phyloP scores from a whole-genome alignment of 2,797 vertebrate species.

The Bovichtus diacanthus region DNA sequence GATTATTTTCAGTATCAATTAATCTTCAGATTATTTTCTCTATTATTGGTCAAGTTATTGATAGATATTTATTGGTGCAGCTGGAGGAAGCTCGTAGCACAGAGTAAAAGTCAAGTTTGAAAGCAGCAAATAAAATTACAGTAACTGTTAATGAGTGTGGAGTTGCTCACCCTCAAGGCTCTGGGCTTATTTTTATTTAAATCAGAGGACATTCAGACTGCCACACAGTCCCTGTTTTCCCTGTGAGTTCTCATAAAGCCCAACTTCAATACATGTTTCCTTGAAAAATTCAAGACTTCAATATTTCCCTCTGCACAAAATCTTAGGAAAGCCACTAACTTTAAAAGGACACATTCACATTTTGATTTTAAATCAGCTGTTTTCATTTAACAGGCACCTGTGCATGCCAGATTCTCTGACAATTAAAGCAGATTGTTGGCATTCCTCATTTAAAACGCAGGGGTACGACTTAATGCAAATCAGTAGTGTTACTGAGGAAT shows the following conservation, averaged over 20 bases:
- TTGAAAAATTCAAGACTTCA: not conserved
- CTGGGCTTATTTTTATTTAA: too few species aligned
- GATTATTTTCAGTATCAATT: not conserved
- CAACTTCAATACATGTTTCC: not conserved
- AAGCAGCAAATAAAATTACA: not conserved
- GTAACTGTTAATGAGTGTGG: conserved; percentile 23
- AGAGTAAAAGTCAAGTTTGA: not conserved
- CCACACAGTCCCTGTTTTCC: not conserved
- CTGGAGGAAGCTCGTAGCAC: conserved; percentile 19
- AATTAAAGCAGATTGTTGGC: conserved; percentile 25
- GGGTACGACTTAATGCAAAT: conserved; percentile 5
- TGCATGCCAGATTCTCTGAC: conserved; percentile 19
- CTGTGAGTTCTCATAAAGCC: not conserved
- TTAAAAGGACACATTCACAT: conserved; percentile 19
- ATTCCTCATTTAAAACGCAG: conserved; percentile 24
- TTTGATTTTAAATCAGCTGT: conserved; percentile 18
- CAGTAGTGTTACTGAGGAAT: conserved; percentile 25
- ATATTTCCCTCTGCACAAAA: not conserved
- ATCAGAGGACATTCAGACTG: not conserved
- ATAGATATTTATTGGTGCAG: not conserved
- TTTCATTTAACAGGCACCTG: conserved; percentile 30
- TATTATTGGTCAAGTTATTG: not conserved
- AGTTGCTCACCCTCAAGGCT: not conserved
- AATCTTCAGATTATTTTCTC: not conserved
- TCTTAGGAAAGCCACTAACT: not conserved